phyloP scores from a whole-genome alignment of 2,797 vertebrate genomes.

The Cryptoblepharus egeriae region DNA sequence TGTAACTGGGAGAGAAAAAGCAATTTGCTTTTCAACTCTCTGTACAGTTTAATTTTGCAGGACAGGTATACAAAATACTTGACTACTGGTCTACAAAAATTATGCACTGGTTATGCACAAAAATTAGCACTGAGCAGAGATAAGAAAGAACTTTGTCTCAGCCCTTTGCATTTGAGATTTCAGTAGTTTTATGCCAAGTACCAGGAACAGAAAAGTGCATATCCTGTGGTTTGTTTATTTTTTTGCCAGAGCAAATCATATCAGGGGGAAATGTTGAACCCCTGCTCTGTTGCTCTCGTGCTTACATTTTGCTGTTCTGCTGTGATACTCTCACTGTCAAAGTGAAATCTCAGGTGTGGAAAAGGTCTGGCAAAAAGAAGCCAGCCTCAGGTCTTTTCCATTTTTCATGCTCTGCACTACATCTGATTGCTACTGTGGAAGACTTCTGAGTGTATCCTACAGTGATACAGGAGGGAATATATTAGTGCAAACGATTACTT shows the following conservation, averaged over 20 bases:
- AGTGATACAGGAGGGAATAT: neutral
- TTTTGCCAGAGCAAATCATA: neutral
- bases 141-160: neutral
- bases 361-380: neutral
- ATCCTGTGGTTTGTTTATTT: neutral
- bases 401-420: neutral
- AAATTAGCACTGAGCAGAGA: neutral
- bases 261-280: neutral
- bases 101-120: neutral
- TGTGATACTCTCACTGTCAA: neutral
- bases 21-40: conserved; percentile 59
- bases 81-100: conserved; percentile 61
- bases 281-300: neutral
- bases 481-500: neutral
- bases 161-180: too few relatives aligned
- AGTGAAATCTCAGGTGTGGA: too few relatives aligned
- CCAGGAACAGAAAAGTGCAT: neutral
- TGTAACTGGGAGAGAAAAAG: conserved; percentile 40
- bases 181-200: too few relatives aligned
- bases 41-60: conserved; percentile 33
- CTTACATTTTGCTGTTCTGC: neutral
- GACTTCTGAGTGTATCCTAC: neutral
- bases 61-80: conserved; percentile 45
- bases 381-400: neutral
- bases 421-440: neutral